phyloP scores from a whole-genome alignment of 2,113 vertebrate genomes.

The Nymphicus hollandicus region DNA sequence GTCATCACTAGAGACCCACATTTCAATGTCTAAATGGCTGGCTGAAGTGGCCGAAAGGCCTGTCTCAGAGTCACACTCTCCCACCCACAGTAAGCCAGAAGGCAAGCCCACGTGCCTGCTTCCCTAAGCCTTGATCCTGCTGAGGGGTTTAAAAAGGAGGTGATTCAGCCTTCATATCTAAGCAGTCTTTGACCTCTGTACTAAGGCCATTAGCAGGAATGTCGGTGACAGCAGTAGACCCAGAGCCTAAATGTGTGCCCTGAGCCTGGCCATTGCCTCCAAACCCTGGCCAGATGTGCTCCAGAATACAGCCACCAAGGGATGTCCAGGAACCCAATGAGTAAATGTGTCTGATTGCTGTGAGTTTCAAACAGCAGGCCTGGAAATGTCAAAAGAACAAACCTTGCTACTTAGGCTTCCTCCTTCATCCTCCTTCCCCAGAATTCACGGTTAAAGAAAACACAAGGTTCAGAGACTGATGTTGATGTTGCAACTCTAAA shows the following conservation, averaged over 20 bases:
- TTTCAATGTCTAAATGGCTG: neutral
- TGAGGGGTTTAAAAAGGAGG: slow-evolving; percentile 56
- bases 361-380: neutral
- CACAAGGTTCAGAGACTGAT: neutral
- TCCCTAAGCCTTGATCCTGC: slow-evolving; percentile 52
- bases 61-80: neutral
- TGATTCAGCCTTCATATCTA: slow-evolving; percentile 48
- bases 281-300: neutral
- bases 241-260: neutral
- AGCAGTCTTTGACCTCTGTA: slow-evolving; percentile 56
- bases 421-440: neutral
- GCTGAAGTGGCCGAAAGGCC: fast-evolving
- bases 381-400: neutral
- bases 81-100: neutral
- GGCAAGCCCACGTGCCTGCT: slow-evolving; percentile 36
- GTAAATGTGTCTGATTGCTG: neutral
- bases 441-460: neutral
- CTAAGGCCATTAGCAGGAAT: neutral
- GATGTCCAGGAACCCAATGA: neutral
- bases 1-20: neutral
- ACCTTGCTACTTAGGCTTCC: neutral
- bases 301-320: neutral
- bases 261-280: fast-evolving
- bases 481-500: neutral
- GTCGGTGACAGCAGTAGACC: neutral